These are phyloP conservation scores for Peribatodes rhomboidaria DNA, from an alignment of 2,888 invertebrate genomes.

Conservation along the genomic window DNA sequence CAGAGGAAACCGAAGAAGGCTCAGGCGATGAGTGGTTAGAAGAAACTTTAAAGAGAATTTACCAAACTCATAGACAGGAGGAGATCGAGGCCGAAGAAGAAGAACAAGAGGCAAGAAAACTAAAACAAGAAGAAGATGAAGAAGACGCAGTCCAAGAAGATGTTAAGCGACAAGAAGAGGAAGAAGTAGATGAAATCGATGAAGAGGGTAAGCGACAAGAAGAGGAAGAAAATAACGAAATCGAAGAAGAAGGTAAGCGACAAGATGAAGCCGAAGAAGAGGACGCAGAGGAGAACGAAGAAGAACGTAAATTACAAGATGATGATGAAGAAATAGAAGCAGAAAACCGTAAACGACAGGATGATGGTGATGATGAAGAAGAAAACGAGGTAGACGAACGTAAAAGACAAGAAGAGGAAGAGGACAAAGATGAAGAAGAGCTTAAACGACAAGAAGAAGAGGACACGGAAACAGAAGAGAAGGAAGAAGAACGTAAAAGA, in stretches of 20 bases:
- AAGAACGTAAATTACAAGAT: slow-evolving; percentile 34
- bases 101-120: slow-evolving; percentile 28
- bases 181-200: slow-evolving; percentile 31
- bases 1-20: slow-evolving; percentile 64
- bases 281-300: slow-evolving; percentile 27
- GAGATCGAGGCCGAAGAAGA: slow-evolving; percentile 51
- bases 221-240: slow-evolving; percentile 17
- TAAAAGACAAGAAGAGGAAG: slow-evolving; percentile 12
- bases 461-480: slow-evolving; percentile 17
- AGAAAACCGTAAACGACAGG: slow-evolving; percentile 4
- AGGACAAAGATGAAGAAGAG: slow-evolving; percentile 28
- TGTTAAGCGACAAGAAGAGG: slow-evolving; percentile 15
- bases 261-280: slow-evolving; percentile 35
- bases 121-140: slow-evolving; percentile 33
- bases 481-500: slow-evolving; percentile 21
- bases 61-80: slow-evolving; percentile 50
- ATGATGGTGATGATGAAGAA: neutral
- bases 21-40: slow-evolving; percentile 58
- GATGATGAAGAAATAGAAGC: slow-evolving; percentile 29
- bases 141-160: slow-evolving; percentile 35
- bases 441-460: slow-evolving; percentile 18
- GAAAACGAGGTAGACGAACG: slow-evolving; percentile 24
- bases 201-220: slow-evolving; percentile 31
- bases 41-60: slow-evolving; percentile 49
- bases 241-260: slow-evolving; percentile 11